Base-by-base conservation (phyloP, 2,113 vertebrate genomes). In the Brachirus orientalis region DNA sequence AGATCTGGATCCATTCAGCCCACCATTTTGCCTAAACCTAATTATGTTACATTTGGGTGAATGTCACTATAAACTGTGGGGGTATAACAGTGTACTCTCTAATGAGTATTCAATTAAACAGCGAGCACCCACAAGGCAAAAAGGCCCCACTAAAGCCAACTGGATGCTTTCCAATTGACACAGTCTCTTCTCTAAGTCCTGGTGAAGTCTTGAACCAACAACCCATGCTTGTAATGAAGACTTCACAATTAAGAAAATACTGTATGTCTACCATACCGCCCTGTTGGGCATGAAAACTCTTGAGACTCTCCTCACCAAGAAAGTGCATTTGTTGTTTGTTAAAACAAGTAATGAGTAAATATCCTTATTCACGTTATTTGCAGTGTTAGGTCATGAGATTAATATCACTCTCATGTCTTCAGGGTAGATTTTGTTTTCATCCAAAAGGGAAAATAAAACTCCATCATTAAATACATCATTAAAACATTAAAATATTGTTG, bases 61-160 rank as follows among this genome's bases (percentile, higher is more conserved):
- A 88, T 89, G 84, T 89, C 81, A 83, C 85, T 69, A 86, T 84
- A 83, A 90, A 89, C 85, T 87, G 87, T 82, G 69, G 67, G 64
- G 67, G 69, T 85, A 85, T 70, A 86, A 74, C 81, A 77, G 72
- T 79, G 77, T 80, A 77, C 87, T 86, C 77, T 83, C 83, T 90
- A 86, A 89, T 83, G 82, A 89, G 75, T 73, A 80, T 86, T 86
- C 87, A 90, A 86, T 91, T 89, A 88, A 90, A 88, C 75, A 72
- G 71, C 87, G 86, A 84, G 83, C 70, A 78, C 72, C 84, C 84
- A 81, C 77, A 76, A 84, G 85, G 85, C 79, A 87, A 75, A 80
- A 44, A 13, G 17, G 57, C 41, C 46, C 66, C 64, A 79, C 81
- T 83, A 69, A 85, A 72, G 70, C 72, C 73, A 77, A 70, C 40